Evolutionary conservation across 1,140 invertebrate genomes (phyloP), one percentile per base, ranked within the genome.

Genomic region (Protaetia brevitarsis): DNA sequence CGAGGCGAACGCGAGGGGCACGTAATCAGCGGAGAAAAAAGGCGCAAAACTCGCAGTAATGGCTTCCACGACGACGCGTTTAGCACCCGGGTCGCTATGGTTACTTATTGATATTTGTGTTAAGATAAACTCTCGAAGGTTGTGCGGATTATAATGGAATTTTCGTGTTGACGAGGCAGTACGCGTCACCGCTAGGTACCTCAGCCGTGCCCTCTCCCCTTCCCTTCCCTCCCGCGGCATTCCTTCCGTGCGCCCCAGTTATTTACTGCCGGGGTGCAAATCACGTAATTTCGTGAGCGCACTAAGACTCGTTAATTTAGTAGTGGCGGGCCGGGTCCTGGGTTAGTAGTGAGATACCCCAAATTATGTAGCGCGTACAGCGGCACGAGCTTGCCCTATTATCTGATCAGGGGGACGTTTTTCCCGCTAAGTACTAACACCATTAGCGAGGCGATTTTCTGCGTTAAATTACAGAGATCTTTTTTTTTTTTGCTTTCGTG

Each of bases 21-120:
- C 37, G 37, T 41, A 41, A 19, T 28, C 27, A 8, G 5, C n/a
- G 10, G 19, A 21, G 13, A 5, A 58, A 27, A 61, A 61, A 61
- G 11, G 11, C 10, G 29, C 29, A 19, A 23, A 13, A 61, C 29
- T 34, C 59, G 29, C 21, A 61, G 57, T 30, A 59, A 59, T 23
- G 29, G 29, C 29, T 13, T 59, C 29, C 5, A 23, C 13, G 56
- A 28, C 31, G 31, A 41, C 37, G 51, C 36, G 28, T 59, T 63
- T 66, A 57, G 60, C 41, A n/a, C n/a, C n/a, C n/a, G n/a, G n/a
- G n/a, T n/a, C n/a, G n/a, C n/a, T n/a, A 66, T 63, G 60, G 60
- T 45, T 36, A 66, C 65, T 66, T 66, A 66, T 66, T 66, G 65
- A 65, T 65, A 65, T 65, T 60, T 65, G 64, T 60, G 64, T 65